phyloP scores from a whole-genome alignment of 2,888 invertebrate species.

The Anodontia alba region DNA sequence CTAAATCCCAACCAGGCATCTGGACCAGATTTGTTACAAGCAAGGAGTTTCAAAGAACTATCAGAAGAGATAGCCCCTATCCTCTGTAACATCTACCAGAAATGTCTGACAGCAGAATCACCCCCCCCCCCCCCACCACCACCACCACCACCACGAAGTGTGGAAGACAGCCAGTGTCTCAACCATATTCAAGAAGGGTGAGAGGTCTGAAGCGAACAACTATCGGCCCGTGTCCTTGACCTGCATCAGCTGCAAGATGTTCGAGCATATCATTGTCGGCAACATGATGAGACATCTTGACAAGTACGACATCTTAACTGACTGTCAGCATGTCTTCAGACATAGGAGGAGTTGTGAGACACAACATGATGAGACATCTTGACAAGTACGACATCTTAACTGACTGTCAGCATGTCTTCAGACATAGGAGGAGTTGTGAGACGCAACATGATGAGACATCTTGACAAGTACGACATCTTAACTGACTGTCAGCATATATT shows the following conservation, averaged over 20 bases:
- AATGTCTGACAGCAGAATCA: not conserved
- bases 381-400: constrained; percentile 12
- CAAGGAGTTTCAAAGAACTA: constrained; percentile 23
- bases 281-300: constrained; percentile 20
- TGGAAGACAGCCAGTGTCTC: constrained; percentile 32
- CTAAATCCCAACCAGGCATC: constrained; percentile 19
- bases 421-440: constrained; percentile 12
- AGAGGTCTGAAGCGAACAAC: constrained; percentile 25
- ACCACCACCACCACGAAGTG: too few relatives aligned
- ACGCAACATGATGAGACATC: constrained; percentile 9
- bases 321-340: constrained; percentile 11
- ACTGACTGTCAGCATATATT: constrained; percentile 19
- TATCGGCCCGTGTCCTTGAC: constrained; percentile 26
- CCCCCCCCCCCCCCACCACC: too few relatives aligned
- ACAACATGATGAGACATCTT: too few relatives aligned
- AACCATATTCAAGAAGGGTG: constrained; percentile 28
- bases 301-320: constrained; percentile 9
- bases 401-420: constrained; percentile 11
- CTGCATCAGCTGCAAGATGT: constrained; percentile 19
- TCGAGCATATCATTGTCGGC: constrained; percentile 24
- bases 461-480: not conserved
- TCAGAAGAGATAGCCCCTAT: constrained; percentile 19
- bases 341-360: constrained; percentile 14
- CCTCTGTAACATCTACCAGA: constrained; percentile 23
- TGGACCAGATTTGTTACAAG: constrained; percentile 24